These are phyloP conservation scores for Asteroscopus sphinx DNA, from an alignment of 2,888 invertebrate species.

Conservation along the genomic window DNA sequence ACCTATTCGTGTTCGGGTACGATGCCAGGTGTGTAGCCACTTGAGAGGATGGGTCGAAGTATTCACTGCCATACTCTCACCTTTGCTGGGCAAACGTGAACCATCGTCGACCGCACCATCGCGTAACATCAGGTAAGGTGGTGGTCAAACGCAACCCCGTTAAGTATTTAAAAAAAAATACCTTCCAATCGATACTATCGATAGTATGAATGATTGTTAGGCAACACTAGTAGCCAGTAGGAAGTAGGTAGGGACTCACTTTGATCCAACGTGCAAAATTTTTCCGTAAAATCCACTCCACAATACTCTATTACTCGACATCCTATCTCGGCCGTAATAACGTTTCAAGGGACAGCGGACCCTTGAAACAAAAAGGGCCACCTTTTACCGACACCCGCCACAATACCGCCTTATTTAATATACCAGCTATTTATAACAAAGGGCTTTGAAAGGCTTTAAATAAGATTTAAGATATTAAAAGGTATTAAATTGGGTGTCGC, in stretches of 20 bases:
- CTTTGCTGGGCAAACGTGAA: too few relatives aligned
- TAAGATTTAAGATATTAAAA: constrained; percentile 38
- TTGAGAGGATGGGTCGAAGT: too few relatives aligned
- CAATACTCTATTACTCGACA: constrained; percentile 15
- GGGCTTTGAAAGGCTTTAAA: constrained; percentile 22
- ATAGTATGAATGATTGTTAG: too few relatives aligned
- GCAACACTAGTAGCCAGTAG: too few relatives aligned
- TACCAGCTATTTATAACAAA: constrained; percentile 23
- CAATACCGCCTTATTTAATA: constrained; percentile 24
- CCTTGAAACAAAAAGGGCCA: constrained; percentile 36
- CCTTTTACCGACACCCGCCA: constrained; percentile 27
- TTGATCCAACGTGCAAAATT: not conserved
- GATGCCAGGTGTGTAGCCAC: too few relatives aligned
- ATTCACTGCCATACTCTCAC: too few relatives aligned
- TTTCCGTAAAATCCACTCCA: constrained; percentile 11
- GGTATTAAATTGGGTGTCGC: constrained; percentile 17
- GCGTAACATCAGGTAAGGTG: too few relatives aligned
- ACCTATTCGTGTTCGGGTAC: too few relatives aligned
- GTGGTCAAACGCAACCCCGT: too few relatives aligned
- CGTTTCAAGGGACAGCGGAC: constrained; percentile 33
- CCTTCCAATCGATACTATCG: too few relatives aligned
- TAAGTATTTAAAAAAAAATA: too few relatives aligned
- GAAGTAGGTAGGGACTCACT: not conserved
- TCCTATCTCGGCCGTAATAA: constrained; percentile 30
- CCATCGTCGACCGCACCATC: too few relatives aligned